Evolutionary conservation across 2,797 vertebrate species (phyloP).

Genomic region (Silurus lanzhouensis): DNA sequence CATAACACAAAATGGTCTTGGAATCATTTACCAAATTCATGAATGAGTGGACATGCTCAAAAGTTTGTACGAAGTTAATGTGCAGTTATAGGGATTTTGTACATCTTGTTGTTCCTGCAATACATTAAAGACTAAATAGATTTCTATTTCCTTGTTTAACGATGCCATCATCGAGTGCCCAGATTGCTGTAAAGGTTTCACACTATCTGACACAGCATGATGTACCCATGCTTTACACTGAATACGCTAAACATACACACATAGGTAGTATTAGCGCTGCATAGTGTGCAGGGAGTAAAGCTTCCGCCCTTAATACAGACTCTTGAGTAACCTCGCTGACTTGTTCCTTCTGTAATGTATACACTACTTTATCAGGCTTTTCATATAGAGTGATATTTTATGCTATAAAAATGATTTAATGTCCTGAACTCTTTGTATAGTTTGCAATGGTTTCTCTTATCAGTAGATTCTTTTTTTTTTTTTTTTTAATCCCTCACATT

Average conservation of each 20-base stretch:
- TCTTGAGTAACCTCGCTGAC: neutral
- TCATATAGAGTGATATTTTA: slow-evolving; percentile 52
- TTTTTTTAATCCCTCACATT: slow-evolving; percentile 29
- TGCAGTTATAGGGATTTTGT: neutral
- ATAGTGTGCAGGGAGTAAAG: neutral
- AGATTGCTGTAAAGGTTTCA: neutral
- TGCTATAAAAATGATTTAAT: slow-evolving; percentile 53
- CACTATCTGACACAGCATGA: neutral
- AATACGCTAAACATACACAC: neutral
- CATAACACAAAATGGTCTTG: neutral
- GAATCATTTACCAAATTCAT: neutral
- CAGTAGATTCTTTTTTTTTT: slow-evolving; percentile 32
- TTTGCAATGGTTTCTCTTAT: slow-evolving; percentile 46
- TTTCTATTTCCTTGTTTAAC: neutral
- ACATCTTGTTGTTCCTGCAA: neutral
- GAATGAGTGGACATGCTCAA: neutral
- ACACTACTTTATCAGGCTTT: slow-evolving; percentile 40
- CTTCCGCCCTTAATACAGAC: slow-evolving; percentile 12
- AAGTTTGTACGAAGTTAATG: neutral
- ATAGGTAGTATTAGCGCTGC: neutral
- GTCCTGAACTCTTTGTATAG: slow-evolving; percentile 43
- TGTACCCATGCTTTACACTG: neutral
- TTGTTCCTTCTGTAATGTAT: slow-evolving; percentile 6
- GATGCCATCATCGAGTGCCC: neutral
- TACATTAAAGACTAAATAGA: neutral